Base-by-base conservation (phyloP, 1,140 invertebrate species). In the Carcinoscorpius rotundicauda region DNA sequence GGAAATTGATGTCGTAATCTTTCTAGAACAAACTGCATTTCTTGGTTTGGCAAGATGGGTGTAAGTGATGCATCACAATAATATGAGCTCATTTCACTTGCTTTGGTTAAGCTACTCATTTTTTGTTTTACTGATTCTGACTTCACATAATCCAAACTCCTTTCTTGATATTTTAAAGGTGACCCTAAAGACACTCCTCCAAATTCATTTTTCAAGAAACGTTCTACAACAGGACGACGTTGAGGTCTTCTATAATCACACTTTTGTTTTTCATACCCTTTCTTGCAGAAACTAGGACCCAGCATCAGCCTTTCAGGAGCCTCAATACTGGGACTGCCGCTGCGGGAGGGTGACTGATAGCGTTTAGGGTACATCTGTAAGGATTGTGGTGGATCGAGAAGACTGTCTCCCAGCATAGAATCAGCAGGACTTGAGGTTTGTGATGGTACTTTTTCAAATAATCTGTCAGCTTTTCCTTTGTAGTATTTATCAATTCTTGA, bases 311-410 rank as follows among this genome's bases (percentile, higher is more conserved):
- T 73, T 58, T 78, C 76, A 4, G 76, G 75, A 52, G 76, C 73
- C 68, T 77, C 77, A 53, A 75, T 65, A 29, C 73, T 73, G 5
- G 75, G 74, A 10, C 74, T 75, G n/a, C 75, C 74, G 58, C 74
- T 74, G 49, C 75, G 64, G 3, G 74, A 73, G 4, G 76, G 76
- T 48, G 75, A 76, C 64, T 76, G 75, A 65, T 73, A 77, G 6
- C 75, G 70, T 49, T 73, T 74, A 51, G 76, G 70, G 58, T 76
- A 73, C 69, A 74, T 74, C 5, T 73, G 69, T 53, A 73, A 65
- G 58, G 65, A 71, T 62, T 73, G 71, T 5, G 77, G 77, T 53
- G 77, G 77, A 70, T 80, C 79, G 49, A 80, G 70, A 11, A 80
- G 74, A 69, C 76, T 76, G 60, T 80, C 78, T 49, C 78, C 78